Base-by-base conservation (phyloP, 2,888 invertebrate genomes). In the Tetranychus piercei region DNA sequence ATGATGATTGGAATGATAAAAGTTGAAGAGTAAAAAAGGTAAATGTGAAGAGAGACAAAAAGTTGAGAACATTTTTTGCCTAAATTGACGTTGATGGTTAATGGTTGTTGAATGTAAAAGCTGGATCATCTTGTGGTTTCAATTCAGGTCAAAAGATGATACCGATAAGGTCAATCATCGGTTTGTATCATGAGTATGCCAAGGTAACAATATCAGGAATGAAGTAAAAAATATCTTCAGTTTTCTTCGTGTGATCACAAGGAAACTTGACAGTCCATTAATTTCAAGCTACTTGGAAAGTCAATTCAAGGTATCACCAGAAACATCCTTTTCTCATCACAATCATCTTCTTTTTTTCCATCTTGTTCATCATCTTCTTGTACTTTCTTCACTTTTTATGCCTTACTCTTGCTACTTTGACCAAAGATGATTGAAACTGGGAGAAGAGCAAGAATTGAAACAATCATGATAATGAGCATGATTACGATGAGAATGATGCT, bases 321-420 rank as follows among this genome's bases (percentile, higher is more conserved):
- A 69, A 69, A 69, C 20, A 69, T 69, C 22, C 69, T 69, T 11
- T 69, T 20, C 22, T 69, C 69, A 23, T n/a, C 69, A n/a, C 11
- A 11, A 69, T 69, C 22, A 69, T 69, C 69, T 22, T 69, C 11
- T 20, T 69, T 11, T 9, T 22, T n/a, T n/a, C 8, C 69, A 69
- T 23, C 34, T 69, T 23, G 11, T 69, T 23, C 6, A n/a, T 67
- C 23, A 23, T 69, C 22, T 69, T n/a, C 69, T 69, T 20, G 18
- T 22, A 20, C 20, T 22, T 69, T 18, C 8, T 11, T 69, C 11
- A 20, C 34, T 69, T 69, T 69, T 20, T 23, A 20, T 69, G 7
- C 34, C 18, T 69, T 69, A 23, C 20, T 69, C 6, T 69, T 7
- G 11, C 22, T 23, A 20, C 20, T 69, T 23, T 11, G 69, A 23